Conservation (phyloP, 92 coral and sea anemone genomes). For the Galaxea fascicularis region DNA sequence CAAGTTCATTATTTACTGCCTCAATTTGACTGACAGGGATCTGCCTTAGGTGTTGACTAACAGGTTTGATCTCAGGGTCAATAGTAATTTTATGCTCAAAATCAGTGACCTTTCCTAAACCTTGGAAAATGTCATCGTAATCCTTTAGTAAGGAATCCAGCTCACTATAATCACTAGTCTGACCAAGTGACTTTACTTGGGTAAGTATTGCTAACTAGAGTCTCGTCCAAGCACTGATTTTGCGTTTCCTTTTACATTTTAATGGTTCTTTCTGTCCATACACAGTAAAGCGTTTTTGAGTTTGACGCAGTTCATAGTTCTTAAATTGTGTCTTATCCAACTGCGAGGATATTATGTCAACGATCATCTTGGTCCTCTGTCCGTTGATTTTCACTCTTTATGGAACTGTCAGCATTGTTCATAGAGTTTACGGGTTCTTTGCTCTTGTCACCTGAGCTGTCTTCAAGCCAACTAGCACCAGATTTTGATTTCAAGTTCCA, state of each 20-base stretch:
- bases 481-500: neutral
- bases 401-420: neutral
- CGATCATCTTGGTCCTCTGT: slow-evolving; percentile 9
- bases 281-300: slow-evolving; percentile 33
- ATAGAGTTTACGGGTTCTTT: neutral
- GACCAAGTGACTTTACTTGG: slow-evolving; percentile 17
- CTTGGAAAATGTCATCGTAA: slow-evolving; percentile 40
- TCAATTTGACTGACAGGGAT: slow-evolving; percentile 62
- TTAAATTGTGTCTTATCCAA: slow-evolving; percentile 46
- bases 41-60: slow-evolving; percentile 38
- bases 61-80: slow-evolving; percentile 8
- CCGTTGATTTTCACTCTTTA: neutral
- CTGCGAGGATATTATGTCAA: slow-evolving; percentile 36
- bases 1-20: slow-evolving; percentile 57
- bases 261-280: slow-evolving; percentile 38
- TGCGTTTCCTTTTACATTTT: slow-evolving; percentile 40
- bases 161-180: neutral
- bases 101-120: slow-evolving; percentile 44
- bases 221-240: slow-evolving; percentile 56
- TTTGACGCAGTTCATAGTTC: slow-evolving; percentile 3
- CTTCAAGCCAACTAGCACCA: slow-evolving; percentile 12
- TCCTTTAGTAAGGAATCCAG: slow-evolving; percentile 40
- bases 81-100: slow-evolving; percentile 8
- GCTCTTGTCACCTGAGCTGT: neutral
- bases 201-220: slow-evolving; percentile 32